Percentiles rank a stretch among this genome's conserved stretches.
These are phyloP conservation scores for Nautilus pompilius DNA, from an alignment of 1,140 invertebrate species.

Conservation along the genomic window DNA sequence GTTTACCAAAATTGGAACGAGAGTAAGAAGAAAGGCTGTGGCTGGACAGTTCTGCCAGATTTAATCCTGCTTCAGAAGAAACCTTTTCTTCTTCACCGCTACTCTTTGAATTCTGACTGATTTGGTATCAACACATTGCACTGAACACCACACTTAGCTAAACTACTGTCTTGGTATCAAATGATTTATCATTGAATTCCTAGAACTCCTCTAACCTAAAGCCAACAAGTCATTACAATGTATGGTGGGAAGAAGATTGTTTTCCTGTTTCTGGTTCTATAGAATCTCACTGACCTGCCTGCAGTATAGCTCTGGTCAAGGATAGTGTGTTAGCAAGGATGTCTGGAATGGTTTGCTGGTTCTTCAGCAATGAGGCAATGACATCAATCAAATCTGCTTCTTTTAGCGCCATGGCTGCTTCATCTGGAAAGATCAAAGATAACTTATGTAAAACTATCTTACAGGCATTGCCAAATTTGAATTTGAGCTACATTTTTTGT, in stretches of 20 bases:
- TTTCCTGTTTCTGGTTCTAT: not conserved
- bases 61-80: too few relatives aligned
- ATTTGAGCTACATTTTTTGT: too few relatives aligned
- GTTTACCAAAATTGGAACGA: too few relatives aligned
- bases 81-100: too few relatives aligned
- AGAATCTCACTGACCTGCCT: conserved; percentile 26
- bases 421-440: conserved; percentile 29
- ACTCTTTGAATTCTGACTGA: not conserved
- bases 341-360: conserved; percentile 31
- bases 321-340: conserved; percentile 44
- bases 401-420: conserved; percentile 37
- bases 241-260: not conserved
- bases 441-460: too few relatives aligned
- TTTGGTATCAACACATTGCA: not conserved
- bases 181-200: not conserved
- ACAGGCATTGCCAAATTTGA: too few relatives aligned
- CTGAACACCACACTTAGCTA: not conserved
- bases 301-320: conserved; percentile 31
- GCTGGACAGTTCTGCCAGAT: too few relatives aligned
- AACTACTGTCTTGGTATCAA: not conserved
- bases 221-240: too few relatives aligned
- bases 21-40: too few relatives aligned
- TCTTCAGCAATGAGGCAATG: conserved; percentile 29
- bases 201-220: too few relatives aligned
- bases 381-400: conserved; percentile 35